Base-by-base conservation (phyloP, 92 coral and sea anemone genomes). In the Phymanthus crucifer region DNA sequence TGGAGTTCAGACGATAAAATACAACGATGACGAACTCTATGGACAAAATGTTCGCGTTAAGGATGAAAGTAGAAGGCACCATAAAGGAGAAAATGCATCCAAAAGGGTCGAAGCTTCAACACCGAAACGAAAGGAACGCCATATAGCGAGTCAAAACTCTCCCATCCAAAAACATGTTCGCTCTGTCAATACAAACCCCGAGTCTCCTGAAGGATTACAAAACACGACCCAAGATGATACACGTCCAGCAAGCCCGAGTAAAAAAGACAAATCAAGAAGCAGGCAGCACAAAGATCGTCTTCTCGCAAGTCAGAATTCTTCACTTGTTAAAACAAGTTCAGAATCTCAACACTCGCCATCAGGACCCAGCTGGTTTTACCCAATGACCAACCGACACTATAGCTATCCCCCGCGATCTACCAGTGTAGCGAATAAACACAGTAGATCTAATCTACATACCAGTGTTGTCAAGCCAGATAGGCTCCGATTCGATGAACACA, bases 281-380 rank as follows among this genome's bases (percentile, higher is more conserved):
- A 77, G 24, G 38, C 81, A 36, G 27, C 75, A 86, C 6, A 85
- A 57, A 61, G 92, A 81, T 21, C 84, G 92, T 26, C 56, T 70
- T 61, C 32, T 86, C 18, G 75, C 90, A 21, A 89, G 87, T 50
- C 92, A 84, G 36, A 84, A 84, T 36, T 85, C 92, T 0, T 83
- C 91, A 23, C 86, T 66, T 48, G 71, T 45, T 29, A 71, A 70
- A 31, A 21, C 31, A 2, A 69, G 56, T 32, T 37, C 36, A 1
- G 74, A 64, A 31, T 10, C 66, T 73, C 71, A 38, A 10, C 40
- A 73, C 29, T 31, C 68, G 10, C 80, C 58, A 17, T 47, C 71
- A 17, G 84, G 77, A 1, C 91, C 93, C 2, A 80, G 69, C 27
- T 91, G 94, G 94, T 87, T 91, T 84, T 84, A 81, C 31, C 90